phyloP scores from a whole-genome alignment of 2,113 vertebrate species.

The Rutilus rutilus region DNA sequence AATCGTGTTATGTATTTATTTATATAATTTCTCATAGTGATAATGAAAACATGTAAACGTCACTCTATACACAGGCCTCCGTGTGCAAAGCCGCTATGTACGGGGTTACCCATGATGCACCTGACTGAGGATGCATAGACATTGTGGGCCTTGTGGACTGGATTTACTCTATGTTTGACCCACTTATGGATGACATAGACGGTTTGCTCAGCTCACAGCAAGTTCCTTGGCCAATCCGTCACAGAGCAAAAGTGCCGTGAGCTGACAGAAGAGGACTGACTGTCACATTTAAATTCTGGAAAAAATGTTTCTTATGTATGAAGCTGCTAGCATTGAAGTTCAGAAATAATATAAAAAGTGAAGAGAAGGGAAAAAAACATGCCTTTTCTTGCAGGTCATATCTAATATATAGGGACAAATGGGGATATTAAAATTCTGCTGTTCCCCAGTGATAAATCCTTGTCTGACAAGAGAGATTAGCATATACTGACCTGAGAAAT shows the following conservation, averaged over 20 bases:
- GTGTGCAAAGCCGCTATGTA: background rate
- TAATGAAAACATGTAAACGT: background rate
- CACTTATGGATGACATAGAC: background rate
- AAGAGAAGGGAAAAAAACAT: no score
- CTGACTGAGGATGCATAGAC: background rate
- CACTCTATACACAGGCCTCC: background rate
- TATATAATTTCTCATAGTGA: no score
- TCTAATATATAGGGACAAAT: background rate
- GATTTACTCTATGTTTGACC: slow-evolving; percentile 15
- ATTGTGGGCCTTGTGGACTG: background rate
- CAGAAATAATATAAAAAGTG: background rate
- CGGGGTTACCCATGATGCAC: slow-evolving; percentile 31
- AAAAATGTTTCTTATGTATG: background rate
- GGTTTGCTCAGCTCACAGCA: background rate
- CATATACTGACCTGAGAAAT: background rate
- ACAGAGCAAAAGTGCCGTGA: background rate
- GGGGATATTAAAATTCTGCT: background rate
- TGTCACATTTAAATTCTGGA: background rate
- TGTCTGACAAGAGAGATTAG: background rate
- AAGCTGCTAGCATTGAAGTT: background rate
- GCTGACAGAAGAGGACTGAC: background rate
- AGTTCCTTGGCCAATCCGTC: background rate
- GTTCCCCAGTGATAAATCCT: slow-evolving; percentile 7
- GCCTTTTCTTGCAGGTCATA: background rate
- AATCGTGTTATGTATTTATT: background rate